These are phyloP conservation scores for Idris sp. DNA, from an alignment of 1,140 invertebrate species.

Conservation along the genomic window DNA sequence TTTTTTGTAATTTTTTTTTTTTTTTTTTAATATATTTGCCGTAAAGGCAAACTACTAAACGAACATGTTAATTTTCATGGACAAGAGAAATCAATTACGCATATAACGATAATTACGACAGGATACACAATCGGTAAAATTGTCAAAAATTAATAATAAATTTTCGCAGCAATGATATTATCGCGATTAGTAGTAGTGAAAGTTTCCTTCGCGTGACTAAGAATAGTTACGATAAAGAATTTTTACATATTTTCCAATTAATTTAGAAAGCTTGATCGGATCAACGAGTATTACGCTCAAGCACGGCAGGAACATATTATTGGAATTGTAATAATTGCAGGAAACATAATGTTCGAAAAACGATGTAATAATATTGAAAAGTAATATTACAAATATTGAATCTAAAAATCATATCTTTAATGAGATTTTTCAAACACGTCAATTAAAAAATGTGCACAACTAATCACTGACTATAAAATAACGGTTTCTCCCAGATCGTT, in stretches of 20 bases:
- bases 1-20: too few relatives aligned
- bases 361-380: conserved; percentile 60
- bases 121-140: conserved; percentile 21
- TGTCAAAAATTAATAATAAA: conserved; percentile 55
- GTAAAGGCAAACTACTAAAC: too few relatives aligned
- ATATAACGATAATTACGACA: background rate
- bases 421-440: conserved; percentile 36
- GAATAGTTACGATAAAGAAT: conserved; percentile 62
- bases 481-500: conserved; percentile 20
- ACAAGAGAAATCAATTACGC: conserved; percentile 24
- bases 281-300: conserved; percentile 59
- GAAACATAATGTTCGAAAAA: conserved; percentile 53
- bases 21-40: too few relatives aligned
- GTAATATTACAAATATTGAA: conserved; percentile 53
- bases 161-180: conserved; percentile 48
- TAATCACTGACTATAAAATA: conserved; percentile 30
- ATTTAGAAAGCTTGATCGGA: conserved; percentile 63
- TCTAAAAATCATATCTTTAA: conserved; percentile 56
- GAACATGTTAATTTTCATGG: background rate
- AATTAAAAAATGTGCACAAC: conserved; percentile 28
- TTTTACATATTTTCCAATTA: conserved; percentile 65
- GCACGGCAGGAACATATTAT: conserved; percentile 60
- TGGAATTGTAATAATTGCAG: conserved; percentile 61
- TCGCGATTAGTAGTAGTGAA: conserved; percentile 49
- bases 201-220: conserved; percentile 59